Evolutionary conservation across 1,140 invertebrate species (phyloP).

Genomic region (Lepidurus packardi): DNA sequence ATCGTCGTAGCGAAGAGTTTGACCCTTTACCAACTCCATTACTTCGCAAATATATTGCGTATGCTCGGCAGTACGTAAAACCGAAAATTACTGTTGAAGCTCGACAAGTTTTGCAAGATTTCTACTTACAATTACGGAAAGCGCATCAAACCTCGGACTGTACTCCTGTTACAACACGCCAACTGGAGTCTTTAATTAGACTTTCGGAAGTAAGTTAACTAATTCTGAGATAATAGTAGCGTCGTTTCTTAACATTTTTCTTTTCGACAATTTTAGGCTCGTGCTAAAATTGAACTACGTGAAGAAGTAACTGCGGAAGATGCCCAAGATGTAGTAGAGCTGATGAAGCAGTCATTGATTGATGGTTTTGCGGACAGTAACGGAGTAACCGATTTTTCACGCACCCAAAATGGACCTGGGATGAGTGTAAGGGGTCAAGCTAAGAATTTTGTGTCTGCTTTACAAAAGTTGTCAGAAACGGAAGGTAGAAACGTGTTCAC

Average conservation of each 20-base stretch:
- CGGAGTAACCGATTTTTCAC: slow-evolving; percentile 60
- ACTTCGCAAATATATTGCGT: slow-evolving; percentile 83
- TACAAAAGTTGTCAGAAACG: slow-evolving; percentile 58
- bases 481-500: slow-evolving; percentile 65
- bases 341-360: slow-evolving; percentile 72
- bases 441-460: slow-evolving; percentile 64
- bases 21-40: slow-evolving; percentile 50
- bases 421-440: slow-evolving; percentile 64
- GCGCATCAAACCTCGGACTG: slow-evolving; percentile 56
- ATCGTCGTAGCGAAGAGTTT: slow-evolving; percentile 54
- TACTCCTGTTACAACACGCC: slow-evolving; percentile 72
- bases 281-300: slow-evolving; percentile 76
- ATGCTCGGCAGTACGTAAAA: slow-evolving; percentile 81
- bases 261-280: slow-evolving; percentile 52
- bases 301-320: slow-evolving; percentile 70
- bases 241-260: slow-evolving; percentile 29
- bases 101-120: slow-evolving; percentile 62
- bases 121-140: slow-evolving; percentile 72
- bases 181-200: slow-evolving; percentile 81
- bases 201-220: slow-evolving; percentile 64
- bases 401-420: slow-evolving; percentile 65
- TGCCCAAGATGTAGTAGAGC: slow-evolving; percentile 77
- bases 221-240: neutral
- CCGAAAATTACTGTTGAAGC: slow-evolving; percentile 68
- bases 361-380: slow-evolving; percentile 67